phyloP scores from a whole-genome alignment of 1,140 invertebrate species.

The Steinernema feltiae region DNA sequence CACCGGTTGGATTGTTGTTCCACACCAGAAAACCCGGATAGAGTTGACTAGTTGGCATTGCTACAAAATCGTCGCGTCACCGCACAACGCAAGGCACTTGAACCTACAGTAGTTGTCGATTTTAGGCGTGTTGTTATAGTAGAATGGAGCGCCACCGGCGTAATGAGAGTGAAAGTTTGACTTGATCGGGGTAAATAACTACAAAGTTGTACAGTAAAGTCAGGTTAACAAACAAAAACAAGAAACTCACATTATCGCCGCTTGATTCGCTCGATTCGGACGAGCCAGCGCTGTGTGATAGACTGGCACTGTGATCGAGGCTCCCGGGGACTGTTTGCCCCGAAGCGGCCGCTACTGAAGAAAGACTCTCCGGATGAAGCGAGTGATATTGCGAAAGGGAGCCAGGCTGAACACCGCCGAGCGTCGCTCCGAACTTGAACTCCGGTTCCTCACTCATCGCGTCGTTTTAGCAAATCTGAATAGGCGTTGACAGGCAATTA shows the following conservation, averaged over 20 bases:
- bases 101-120: constrained; percentile 21
- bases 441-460: constrained; percentile 3
- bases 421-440: neutral
- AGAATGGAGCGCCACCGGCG: constrained; percentile 14
- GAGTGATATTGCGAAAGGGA: neutral
- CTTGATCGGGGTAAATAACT: constrained; percentile 23
- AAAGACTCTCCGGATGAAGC: neutral
- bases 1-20: constrained; percentile 10
- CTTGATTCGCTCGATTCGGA: neutral
- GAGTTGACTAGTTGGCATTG: constrained; percentile 8
- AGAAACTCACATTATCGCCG: neutral
- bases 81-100: neutral
- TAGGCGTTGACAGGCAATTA: constrained; percentile 4
- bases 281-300: neutral
- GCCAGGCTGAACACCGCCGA: neutral
- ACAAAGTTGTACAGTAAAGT: neutral
- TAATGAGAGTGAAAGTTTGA: constrained; percentile 19
- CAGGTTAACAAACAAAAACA: neutral
- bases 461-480: constrained; percentile 1
- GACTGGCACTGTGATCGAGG: neutral
- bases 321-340: neutral
- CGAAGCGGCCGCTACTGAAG: neutral
- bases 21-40: constrained; percentile 9
- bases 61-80: constrained; percentile 8
- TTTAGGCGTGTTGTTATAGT: constrained; percentile 20